Percentiles rank a stretch among this genome's conserved stretches.
These are phyloP conservation scores for Charina bottae DNA, from an alignment of 2,113 vertebrate genomes.

Conservation along the genomic window DNA sequence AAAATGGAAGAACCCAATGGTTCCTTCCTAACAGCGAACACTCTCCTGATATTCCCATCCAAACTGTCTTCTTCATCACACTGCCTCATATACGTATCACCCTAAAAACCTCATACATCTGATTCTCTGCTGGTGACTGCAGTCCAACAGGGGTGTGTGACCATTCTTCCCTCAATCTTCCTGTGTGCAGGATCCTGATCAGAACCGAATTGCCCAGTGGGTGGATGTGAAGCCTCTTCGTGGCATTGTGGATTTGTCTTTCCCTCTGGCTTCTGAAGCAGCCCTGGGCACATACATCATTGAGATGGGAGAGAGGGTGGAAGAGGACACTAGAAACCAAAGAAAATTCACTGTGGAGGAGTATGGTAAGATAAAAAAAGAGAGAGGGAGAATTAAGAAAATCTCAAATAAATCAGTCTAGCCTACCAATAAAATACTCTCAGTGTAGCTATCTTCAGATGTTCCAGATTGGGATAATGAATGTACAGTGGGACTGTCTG, in stretches of 20 bases:
- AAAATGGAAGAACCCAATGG: not conserved
- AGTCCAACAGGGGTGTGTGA: conserved; percentile 15
- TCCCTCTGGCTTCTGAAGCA: conserved; percentile 66
- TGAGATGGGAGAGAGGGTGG: conserved; percentile 38
- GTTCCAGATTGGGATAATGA: not conserved
- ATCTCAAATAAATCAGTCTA: no score
- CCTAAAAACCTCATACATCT: conserved; percentile 7
- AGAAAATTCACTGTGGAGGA: conserved; percentile 63
- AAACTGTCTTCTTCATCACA: not conserved
- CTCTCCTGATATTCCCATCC: not conserved
- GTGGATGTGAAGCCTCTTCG: conserved; percentile 54
- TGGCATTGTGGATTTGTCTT: conserved; percentile 68
- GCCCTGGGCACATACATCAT: conserved; percentile 56
- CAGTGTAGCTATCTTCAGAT: not conserved
- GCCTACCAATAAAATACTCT: not conserved
- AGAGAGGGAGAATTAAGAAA: no score
- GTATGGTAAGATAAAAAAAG: conserved; percentile 57
- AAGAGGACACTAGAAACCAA: not conserved
- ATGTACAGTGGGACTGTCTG: not conserved
- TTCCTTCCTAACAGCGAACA: not conserved
- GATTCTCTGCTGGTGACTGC: not conserved
- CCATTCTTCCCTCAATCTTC: conserved; percentile 18
- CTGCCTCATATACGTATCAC: not conserved
- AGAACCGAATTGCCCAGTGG: conserved; percentile 69
- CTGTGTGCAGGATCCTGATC: conserved; percentile 61